Evolutionary conservation across 2,797 vertebrate genomes (phyloP), one percentile per base, ranked within the genome.

Genomic region (Spea hammondii): DNA sequence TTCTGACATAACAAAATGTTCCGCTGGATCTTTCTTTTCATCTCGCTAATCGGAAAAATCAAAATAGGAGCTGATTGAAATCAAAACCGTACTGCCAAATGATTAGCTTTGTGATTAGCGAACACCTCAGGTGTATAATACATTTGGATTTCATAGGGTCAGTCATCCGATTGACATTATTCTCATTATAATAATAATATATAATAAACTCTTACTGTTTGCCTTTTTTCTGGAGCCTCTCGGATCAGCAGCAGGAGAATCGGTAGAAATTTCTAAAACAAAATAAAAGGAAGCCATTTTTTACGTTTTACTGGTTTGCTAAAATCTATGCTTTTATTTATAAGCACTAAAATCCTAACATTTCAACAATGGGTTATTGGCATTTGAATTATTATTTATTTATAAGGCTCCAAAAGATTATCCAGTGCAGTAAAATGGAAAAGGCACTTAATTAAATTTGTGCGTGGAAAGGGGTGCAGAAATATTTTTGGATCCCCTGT

Each of bases 21-120:
- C 70, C 47, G 49, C 70, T 8, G 70, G 75, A 74, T 82, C 55
- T 64, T 49, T 53, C 70, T 74, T 67, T 78, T 78, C 50, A 74
- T 74, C 75, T 65, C 11, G 50, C 80, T 82, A 82, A 82, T 82
- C 75, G 70, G 65, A 73, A 74, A 73, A 68, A 74, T 74, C 70
- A 74, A 69, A 82, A 73, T 78, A 66, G 3, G 55, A 70, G 70
- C 80, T 82, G 80, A 82, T 82, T 82, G 75, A 82, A 82, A 82
- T 82, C 80, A 82, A 67, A 65, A 82, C 70, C 75, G 80, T 78
- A 74, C 65, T 77, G 80, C 75, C 75, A 70, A 72, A 73, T 73
- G 80, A 82, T 82, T 82, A 82, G 75, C 75, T 82, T 76, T 73
- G 80, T 82, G 70, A 82, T 82, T 82, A 82, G 80, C 53, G 70